phyloP scores from a whole-genome alignment of 2,797 vertebrate species.

The Rhynchotus rufescens region DNA sequence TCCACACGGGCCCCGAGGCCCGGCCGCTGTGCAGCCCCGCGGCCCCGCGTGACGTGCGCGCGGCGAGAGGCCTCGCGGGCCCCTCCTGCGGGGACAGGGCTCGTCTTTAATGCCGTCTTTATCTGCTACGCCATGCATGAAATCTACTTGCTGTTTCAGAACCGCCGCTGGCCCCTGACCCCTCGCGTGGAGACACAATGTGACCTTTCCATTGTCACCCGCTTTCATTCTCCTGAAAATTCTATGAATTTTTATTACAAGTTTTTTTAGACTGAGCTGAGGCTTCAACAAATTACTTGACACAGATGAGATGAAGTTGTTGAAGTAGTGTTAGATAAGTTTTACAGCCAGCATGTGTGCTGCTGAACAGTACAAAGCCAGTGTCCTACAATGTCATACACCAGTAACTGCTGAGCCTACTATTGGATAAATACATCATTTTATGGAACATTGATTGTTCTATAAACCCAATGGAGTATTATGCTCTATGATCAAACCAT shows the following conservation, averaged over 20 bases:
- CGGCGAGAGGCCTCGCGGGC: neutral
- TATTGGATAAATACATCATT: conserved; percentile 92
- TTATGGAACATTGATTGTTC: conserved; percentile 92
- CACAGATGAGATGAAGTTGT: conserved; percentile 90
- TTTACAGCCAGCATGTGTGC: conserved; percentile 82
- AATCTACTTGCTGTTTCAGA: conserved; percentile 93
- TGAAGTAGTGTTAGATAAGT: conserved; percentile 86
- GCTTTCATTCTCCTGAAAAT: conserved; percentile 93
- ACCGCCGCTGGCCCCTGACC: conserved; percentile 90
- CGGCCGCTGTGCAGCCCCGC: too few relatives aligned
- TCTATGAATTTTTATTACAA: conserved; percentile 99
- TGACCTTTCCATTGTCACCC: conserved; percentile 95
- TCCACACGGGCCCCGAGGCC: too few relatives aligned
- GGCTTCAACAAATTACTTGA: conserved; percentile 90
- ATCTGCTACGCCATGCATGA: conserved; percentile 99
- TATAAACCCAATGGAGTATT: conserved; percentile 91
- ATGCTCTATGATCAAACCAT: conserved; percentile 90
- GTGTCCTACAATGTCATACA: conserved; percentile 86
- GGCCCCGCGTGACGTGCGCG: too few relatives aligned
- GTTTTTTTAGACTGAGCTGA: conserved; percentile 84
- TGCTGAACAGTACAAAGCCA: conserved; percentile 79
- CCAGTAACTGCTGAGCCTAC: conserved; percentile 86
- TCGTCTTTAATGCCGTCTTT: conserved; percentile 83
- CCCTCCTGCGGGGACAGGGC: conserved; percentile 72
- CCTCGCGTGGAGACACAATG: conserved; percentile 90